Evolutionary conservation across 2,113 vertebrate genomes (phyloP).

Genomic region (Campylorhamphus procurvoides): DNA sequence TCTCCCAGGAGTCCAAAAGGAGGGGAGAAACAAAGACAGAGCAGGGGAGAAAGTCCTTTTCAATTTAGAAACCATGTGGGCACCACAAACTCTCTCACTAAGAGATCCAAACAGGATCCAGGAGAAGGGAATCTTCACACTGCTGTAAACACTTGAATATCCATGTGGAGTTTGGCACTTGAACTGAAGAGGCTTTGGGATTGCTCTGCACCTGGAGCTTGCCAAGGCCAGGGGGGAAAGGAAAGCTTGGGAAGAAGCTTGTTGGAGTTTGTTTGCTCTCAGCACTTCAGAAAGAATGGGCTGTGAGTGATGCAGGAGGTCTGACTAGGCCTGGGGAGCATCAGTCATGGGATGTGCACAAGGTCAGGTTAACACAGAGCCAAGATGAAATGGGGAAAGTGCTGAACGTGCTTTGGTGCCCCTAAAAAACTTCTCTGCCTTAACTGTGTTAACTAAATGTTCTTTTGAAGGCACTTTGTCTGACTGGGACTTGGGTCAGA

Average conservation of each 20-base stretch:
- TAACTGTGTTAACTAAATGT: not conserved
- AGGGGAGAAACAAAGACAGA: not conserved
- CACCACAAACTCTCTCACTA: not conserved
- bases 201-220: not conserved
- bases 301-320: not conserved
- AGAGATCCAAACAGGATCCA: not conserved
- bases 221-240: conserved; percentile 26
- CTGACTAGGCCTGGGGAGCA: not conserved
- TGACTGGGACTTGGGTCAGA: not conserved
- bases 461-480: not conserved
- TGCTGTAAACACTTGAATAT: not conserved
- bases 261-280: conserved; percentile 3
- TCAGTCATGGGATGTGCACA: accelerated
- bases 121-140: not conserved
- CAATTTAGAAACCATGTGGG: not conserved
- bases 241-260: not conserved
- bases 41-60: not conserved
- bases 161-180: not conserved
- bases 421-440: not conserved
- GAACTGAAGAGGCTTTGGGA: not conserved
- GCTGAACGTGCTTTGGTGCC: not conserved
- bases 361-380: not conserved
- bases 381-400: not conserved
- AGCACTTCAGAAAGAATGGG: conserved; percentile 33
- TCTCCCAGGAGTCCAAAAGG: not conserved